Percentiles rank a stretch among this genome's conserved stretches.
Conservation (phyloP, 2,888 invertebrate species). For the Epirrhoe tristata region DNA sequence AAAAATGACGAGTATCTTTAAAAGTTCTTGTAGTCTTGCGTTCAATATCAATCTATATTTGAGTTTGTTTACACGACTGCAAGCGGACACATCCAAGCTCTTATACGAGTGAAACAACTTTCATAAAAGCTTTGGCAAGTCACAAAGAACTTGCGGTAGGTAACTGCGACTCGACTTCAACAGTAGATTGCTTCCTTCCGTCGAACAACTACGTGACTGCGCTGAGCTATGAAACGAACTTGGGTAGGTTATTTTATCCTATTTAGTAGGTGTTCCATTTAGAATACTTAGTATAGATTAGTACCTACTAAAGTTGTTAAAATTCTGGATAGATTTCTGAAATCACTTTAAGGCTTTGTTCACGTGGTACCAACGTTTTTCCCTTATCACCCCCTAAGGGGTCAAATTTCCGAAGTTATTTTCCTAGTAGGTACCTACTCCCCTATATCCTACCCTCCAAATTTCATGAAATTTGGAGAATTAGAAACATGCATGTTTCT, state of each 20-base stretch:
- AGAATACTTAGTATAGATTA: no score
- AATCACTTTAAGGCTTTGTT: no score
- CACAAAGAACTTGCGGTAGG: background rate
- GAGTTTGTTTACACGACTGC: background rate
- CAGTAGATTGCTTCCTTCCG: slow-evolving; percentile 1
- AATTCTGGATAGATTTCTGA: no score
- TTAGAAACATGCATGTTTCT: no score
- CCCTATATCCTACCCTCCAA: no score
- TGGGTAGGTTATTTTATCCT: background rate
- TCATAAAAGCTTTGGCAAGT: background rate
- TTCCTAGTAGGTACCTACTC: no score
- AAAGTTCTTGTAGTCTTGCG: background rate
- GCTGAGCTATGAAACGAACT: background rate
- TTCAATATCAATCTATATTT: background rate
- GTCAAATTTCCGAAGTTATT: no score
- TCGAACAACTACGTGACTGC: background rate
- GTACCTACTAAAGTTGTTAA: no score
- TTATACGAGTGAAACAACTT: background rate
- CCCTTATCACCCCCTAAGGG: no score
- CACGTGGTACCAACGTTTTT: no score
- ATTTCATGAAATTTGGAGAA: no score
- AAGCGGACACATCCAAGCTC: background rate
- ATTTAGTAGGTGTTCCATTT: background rate
- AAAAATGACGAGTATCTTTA: no score
- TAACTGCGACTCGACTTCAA: background rate